Conservation (phyloP, 2,797 vertebrate genomes). For the Lophius americanus region DNA sequence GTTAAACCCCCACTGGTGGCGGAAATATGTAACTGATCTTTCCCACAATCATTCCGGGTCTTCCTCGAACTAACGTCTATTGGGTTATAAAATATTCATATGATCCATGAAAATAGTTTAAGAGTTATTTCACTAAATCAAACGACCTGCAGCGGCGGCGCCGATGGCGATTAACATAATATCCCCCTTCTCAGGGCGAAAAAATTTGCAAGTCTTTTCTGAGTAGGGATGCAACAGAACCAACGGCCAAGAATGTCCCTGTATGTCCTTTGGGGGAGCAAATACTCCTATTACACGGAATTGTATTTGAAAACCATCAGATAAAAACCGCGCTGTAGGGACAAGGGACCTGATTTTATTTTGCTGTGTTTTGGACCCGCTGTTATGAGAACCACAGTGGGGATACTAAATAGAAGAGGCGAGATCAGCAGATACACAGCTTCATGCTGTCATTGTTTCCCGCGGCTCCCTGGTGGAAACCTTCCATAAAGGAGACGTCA, state of each 20-base stretch:
- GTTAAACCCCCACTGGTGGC: too few relatives aligned
- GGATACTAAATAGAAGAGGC: conserved; percentile 16
- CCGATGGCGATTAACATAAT: too few relatives aligned
- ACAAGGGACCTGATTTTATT: not conserved
- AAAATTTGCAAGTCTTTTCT: not conserved
- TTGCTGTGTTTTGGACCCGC: conserved; percentile 1
- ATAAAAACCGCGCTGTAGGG: not conserved
- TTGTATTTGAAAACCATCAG: conserved; percentile 11
- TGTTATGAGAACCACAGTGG: conserved; percentile 13
- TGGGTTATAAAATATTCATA: too few relatives aligned
- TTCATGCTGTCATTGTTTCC: conserved; percentile 10
- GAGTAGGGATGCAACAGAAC: too few relatives aligned
- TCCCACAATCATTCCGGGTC: too few relatives aligned
- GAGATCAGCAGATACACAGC: conserved; percentile 15
- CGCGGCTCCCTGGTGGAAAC: conserved; percentile 10
- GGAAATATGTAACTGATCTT: too few relatives aligned
- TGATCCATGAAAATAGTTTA: too few relatives aligned
- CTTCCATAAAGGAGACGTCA: conserved; percentile 4
- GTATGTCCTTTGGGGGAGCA: conserved; percentile 6
- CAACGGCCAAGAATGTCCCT: not conserved
- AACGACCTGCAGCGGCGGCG: too few relatives aligned
- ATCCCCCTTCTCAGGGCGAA: too few relatives aligned
- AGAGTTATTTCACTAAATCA: too few relatives aligned
- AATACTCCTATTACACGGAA: too few relatives aligned
- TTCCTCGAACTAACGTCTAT: too few relatives aligned